Base-by-base conservation (phyloP, 2,888 invertebrate genomes). In the Eristalis tenax region DNA sequence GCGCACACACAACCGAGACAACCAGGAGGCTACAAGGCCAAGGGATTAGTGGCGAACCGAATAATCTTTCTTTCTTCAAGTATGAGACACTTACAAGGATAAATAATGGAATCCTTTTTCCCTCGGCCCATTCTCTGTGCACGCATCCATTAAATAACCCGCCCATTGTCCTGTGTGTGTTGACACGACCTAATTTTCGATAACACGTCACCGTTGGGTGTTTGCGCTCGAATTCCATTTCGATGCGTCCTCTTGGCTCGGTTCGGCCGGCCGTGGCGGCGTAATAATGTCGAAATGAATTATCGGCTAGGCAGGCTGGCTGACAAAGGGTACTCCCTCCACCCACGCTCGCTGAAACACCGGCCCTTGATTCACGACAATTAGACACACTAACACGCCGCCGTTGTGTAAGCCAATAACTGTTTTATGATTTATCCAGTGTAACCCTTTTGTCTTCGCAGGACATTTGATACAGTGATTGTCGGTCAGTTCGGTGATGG, bases 161-260 rank as follows among this genome's bases (percentile, higher is more conserved):
- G 79, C 74, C 83, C 83, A 83, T 87, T 87, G 87, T 87, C 83
- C 83, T 78, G 76, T 79, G 59, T 73, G 59, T 79, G 87, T 87
- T 87, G 87, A 87, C 83, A 87, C 83, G 87, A 87, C 87, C 87
- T 80, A 87, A 83, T 87, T 87, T 83, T 83, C 79, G 83, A 83
- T 87, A 80, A 87, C 79, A 79, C 71, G 68, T 57, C 74, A 70
- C 59, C 50, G 22, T 71, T 3, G 35, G 43, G 43, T 50, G 69
- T 70, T 35, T 23, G 70, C 13, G 56, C 22, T 26, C 57, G 57
- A 73, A 66, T 66, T 87, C 66, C 66, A 56, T 79, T 80, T 76
- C 71, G 74, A 70, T 78, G 82, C 13, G 38, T 70, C 82, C 78
- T 80, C 50, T 8, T 50, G 43, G 43, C 43, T n/a, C 28, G 28